Base-by-base conservation (phyloP, 2,113 vertebrate genomes). In the Malaclemys terrapin region DNA sequence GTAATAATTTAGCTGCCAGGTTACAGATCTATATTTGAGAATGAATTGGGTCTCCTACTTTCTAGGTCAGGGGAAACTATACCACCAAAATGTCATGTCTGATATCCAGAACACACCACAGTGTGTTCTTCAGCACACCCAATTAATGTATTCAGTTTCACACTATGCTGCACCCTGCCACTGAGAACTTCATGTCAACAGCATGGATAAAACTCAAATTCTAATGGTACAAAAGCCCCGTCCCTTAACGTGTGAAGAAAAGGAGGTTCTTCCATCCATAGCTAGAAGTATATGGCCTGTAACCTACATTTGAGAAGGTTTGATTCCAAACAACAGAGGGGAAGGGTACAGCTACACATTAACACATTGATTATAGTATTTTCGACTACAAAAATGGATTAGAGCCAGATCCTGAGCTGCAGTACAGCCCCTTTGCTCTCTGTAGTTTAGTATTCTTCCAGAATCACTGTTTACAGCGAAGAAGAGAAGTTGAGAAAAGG, bases 281-380 rank as follows among this genome's bases (percentile, higher is more conserved):
- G 20, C 87, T 90, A 56, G 72, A 27, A 59, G 13, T 2, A 27
- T 0, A 0, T 3, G 4, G 16, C 10, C 87, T 49, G 19, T 42
- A 8, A 75, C 6, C 12, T 10, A 12, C 16, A 45, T 57, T 91
- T 83, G 49, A 89, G 29, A 84, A 91, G 8, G 78, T 89, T 45
- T 88, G 62, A 38, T 79, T 84, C 90, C 54, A 42, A 54, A 35
- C 13, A 65, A 17, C 17, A 35, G 62, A 65, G 29, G 31, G 62
- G 62, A 65, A 65, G 31, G n/a, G 3, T 24, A 90, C 7, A 5
- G 10, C 31, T 83, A 83, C 47, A 8, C n/a, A 45, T 47, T 19
- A 62, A 31, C 45, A 35, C 0, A 0, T 3, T 5, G 8, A 54
- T 38, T 92, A 50, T 53, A 52, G 4, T 42, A 65, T 35, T 65